Conservation (phyloP, 2,888 invertebrate genomes). For the Formica aserva region DNA sequence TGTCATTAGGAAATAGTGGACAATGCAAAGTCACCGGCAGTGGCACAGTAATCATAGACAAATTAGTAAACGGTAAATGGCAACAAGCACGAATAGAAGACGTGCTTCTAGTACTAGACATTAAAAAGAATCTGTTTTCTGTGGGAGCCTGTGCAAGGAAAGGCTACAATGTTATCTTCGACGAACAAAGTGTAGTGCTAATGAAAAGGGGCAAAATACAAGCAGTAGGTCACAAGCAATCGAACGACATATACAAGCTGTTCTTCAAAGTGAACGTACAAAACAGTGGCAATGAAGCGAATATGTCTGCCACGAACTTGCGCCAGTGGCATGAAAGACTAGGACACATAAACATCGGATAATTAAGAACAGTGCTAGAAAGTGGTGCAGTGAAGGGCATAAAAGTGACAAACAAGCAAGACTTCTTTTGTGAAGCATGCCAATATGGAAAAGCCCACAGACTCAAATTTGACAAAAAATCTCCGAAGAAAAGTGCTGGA, state of each 20-base stretch:
- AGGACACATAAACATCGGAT: background rate
- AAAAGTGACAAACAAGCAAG: background rate
- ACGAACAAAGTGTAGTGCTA: constrained; percentile 9
- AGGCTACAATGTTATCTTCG: constrained; percentile 26
- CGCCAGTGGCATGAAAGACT: constrained; percentile 13
- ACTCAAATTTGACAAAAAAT: too few relatives aligned
- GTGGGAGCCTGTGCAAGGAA: constrained; percentile 32
- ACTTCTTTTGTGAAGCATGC: constrained; percentile 17
- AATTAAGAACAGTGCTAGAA: background rate
- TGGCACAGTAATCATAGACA: constrained; percentile 44
- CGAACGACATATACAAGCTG: background rate
- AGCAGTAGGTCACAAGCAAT: background rate
- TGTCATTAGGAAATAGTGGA: constrained; percentile 50
- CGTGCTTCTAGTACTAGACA: constrained; percentile 54
- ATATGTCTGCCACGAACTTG: too few relatives aligned
- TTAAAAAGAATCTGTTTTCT: constrained; percentile 55
- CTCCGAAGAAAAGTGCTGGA: too few relatives aligned
- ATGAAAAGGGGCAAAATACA: background rate
- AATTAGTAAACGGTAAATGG: constrained; percentile 30
- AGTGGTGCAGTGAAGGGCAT: background rate
- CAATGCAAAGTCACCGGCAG: constrained; percentile 24
- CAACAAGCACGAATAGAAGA: constrained; percentile 36
- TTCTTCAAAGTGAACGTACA: background rate
- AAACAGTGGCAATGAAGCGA: background rate
- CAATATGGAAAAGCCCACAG: background rate